Percentiles rank a stretch among this genome's conserved stretches.
phyloP scores from a whole-genome alignment of 2,888 invertebrate species.

The Xestia rhomboidea region DNA sequence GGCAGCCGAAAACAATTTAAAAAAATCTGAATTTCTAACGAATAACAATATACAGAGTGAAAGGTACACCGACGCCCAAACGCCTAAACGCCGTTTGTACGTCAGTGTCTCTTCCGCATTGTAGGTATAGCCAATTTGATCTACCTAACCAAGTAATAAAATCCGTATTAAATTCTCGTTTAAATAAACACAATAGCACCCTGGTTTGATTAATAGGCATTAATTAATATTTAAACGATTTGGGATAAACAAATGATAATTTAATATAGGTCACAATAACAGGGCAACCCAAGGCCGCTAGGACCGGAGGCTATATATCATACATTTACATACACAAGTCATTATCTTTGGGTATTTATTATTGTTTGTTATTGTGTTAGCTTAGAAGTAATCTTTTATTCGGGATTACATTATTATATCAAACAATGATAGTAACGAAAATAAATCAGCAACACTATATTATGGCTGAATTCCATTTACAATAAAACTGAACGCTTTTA shows the following conservation, averaged over 20 bases:
- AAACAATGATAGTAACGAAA: not conserved
- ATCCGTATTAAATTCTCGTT: not conserved
- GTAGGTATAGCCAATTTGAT: not conserved
- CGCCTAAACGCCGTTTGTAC: no score
- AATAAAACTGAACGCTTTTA: not conserved
- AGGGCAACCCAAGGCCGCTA: not conserved
- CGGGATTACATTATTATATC: not conserved
- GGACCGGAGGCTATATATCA: conserved; percentile 33
- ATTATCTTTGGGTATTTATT: conserved; percentile 32
- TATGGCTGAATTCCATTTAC: not conserved
- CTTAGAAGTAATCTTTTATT: conserved; percentile 1
- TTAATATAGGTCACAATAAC: conserved; percentile 9
- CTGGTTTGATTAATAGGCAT: conserved; percentile 28
- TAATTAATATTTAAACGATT: conserved; percentile 32
- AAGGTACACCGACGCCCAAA: no score
- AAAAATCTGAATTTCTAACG: not conserved
- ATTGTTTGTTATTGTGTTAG: conserved; percentile 11
- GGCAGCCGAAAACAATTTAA: not conserved
- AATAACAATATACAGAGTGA: not conserved
- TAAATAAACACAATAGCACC: conserved; percentile 18
- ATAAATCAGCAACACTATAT: not conserved
- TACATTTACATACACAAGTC: conserved; percentile 45
- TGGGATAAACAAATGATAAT: conserved; percentile 19
- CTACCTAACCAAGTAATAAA: not conserved
- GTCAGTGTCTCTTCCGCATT: no score